Conservation (phyloP, 2,797 vertebrate genomes). For the Staurois parvus region DNA sequence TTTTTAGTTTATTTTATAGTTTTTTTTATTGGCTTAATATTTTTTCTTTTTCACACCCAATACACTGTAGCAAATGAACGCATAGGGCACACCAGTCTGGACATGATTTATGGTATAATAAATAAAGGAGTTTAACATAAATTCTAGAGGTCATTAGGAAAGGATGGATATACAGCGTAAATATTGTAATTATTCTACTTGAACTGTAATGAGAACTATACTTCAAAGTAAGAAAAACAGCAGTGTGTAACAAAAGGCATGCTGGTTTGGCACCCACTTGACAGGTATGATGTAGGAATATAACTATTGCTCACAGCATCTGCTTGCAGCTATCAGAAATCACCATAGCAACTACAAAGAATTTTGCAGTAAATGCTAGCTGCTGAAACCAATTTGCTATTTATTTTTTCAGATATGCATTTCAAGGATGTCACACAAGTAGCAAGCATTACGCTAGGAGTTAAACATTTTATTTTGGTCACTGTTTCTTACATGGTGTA, state of each 20-base stretch:
- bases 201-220: constrained; percentile 36
- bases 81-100: neutral
- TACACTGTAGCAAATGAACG: neutral
- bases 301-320: constrained; percentile 57
- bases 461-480: constrained; percentile 24
- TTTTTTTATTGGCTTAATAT: too few species aligned
- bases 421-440: constrained; percentile 45
- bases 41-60: neutral
- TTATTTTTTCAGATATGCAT: constrained; percentile 43
- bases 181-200: constrained; percentile 47
- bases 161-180: constrained; percentile 7
- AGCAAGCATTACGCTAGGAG: constrained; percentile 14
- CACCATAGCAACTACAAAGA: constrained; percentile 57
- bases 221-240: constrained; percentile 51
- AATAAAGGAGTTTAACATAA: constrained; percentile 12
- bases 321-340: constrained; percentile 53
- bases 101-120: constrained; percentile 9
- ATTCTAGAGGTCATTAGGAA: constrained; percentile 30
- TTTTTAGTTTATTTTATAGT: too few species aligned
- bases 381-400: constrained; percentile 53
- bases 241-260: constrained; percentile 41
- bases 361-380: constrained; percentile 47
- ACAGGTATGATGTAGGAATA: constrained; percentile 59
- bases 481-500: neutral
- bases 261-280: constrained; percentile 57